Evolutionary conservation across 2,888 invertebrate genomes (phyloP).

Genomic region (Leucophora obtusa): DNA sequence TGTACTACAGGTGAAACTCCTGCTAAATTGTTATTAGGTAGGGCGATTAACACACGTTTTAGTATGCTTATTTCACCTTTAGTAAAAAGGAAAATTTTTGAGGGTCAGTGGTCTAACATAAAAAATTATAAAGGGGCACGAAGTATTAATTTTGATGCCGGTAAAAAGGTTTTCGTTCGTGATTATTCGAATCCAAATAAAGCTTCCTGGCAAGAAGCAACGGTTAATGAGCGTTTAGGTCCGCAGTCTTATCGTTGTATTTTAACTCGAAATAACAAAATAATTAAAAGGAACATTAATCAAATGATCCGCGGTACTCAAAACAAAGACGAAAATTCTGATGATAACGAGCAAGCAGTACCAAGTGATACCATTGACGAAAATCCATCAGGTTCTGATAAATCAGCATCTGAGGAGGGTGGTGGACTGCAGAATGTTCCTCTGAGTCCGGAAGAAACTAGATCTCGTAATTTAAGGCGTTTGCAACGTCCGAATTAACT

Average conservation of each 20-base stretch:
- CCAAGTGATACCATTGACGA: too few relatives aligned
- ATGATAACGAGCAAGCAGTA: too few relatives aligned
- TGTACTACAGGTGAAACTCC: too few relatives aligned
- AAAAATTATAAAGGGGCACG: conserved; percentile 38
- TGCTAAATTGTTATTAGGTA: conserved; percentile 35
- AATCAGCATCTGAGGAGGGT: too few relatives aligned
- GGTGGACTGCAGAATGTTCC: too few relatives aligned
- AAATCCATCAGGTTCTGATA: too few relatives aligned
- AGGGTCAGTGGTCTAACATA: conserved; percentile 27
- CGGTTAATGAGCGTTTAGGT: conserved; percentile 40
- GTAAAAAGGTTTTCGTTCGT: conserved; percentile 34
- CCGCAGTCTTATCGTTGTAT: too few relatives aligned
- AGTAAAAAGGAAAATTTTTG: conserved; percentile 31
- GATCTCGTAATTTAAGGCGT: conserved; percentile 19
- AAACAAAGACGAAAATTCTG: too few relatives aligned
- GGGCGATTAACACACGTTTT: conserved; percentile 35
- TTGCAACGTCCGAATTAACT: conserved; percentile 30
- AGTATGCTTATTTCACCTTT: conserved; percentile 40
- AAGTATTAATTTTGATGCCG: too few relatives aligned
- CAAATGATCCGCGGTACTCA: too few relatives aligned
- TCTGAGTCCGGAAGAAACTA: background rate
- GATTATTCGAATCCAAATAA: conserved; percentile 50
- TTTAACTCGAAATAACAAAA: too few relatives aligned
- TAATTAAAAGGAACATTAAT: too few relatives aligned
- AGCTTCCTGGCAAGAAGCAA: conserved; percentile 40